Evolutionary conservation across 2,797 vertebrate species (phyloP), one percentile per base, ranked within the genome.

Genomic region (Ptychobarbus kaznakovi): DNA sequence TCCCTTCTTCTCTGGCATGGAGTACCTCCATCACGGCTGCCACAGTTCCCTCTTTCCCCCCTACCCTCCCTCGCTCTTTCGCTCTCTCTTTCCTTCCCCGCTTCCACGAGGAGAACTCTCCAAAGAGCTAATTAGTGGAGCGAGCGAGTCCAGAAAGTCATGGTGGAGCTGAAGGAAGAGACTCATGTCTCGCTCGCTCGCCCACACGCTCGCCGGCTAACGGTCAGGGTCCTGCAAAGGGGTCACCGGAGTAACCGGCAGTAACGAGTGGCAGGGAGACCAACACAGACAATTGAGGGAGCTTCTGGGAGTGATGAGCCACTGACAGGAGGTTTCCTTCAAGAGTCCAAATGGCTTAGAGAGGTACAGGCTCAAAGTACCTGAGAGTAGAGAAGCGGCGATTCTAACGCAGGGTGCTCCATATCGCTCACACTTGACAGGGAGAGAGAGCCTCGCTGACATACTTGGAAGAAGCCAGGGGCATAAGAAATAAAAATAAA

Each of bases 41-140:
- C 87, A 88, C 89, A 90, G 88, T 81, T 87, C 82, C 86, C 89
- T 80, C 87, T 82, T 77, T 82, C 84, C 42, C 90, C 89, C 88
- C 90, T 86, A 76, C 86, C 84, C 90, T 85, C 86, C 51, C 86
- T 89, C 90, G 80, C 51, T 82, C 38, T 69, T 94, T 94, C 95
- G 77, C 68, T 83, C 42, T 58, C 94, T 94, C 94, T 95, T 95
- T 94, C 93, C 95, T 89, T 90, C 90, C 91, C 90, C 89, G 88
- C 90, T 91, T 97, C 92, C 97, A 97, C 94, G 96, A 97, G 97
- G 94, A 96, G 96, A 99, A 99, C 96, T 99, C 98, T 99, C 98
- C 96, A 96, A 98, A 99, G 98, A 99, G 97, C 97, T 99, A 98
- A 99, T 99, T 99, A 99, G 97, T 93, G 96, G 95, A 95, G 96